Evolutionary conservation across 2,113 vertebrate species (phyloP), one percentile per base, ranked within the genome.

Genomic region (Leptobrachium leishanense): DNA sequence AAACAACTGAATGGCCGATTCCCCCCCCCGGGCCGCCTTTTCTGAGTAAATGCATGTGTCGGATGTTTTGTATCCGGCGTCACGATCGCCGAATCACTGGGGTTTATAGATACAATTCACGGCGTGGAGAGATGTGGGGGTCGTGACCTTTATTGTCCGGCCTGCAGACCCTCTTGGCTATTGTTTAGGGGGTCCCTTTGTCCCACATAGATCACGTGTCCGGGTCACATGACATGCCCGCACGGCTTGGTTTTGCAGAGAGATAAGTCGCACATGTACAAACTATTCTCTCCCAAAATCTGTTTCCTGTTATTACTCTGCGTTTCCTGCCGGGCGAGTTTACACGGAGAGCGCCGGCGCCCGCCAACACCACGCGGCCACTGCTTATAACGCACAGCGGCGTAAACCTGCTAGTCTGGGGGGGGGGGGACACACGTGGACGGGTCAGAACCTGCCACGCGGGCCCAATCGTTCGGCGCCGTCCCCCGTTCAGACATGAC

Each of bases 401-500:
- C 6, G 6, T 54, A 1, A 54, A 53, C 50, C 50, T 53, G 11
- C 50, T 11, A 53, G 50, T 53, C 6, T 5, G 50, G 50, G 50
- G 50, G 1, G 1, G 50, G 50, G 50, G 50, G 1, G 1, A 11
- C 50, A 53, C 50, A 11, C 50, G 11, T 7, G 11, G 2, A 54
- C 50, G 11, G 6, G 2, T 11, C 20, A 31, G 20, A 54, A 54
- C 12, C 6, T 54, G 50, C 6, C 50, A 8, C 6, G 6, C 50
- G 11, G 50, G 11, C 50, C 50, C 50, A 53, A 11, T 5, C 50
- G 5, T 53, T 31, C 20, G 20, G 20, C 20, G 20, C 20, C 20
- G 11, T 11, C 50, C 50, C 50, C 1, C 50, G 6, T 11, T 2
- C 50, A 6, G 6, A 10, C 3, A 6, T 41, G 15, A 93, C 95